Evolutionary conservation across 2,888 invertebrate genomes (phyloP), one percentile per base, ranked within the genome.

Genomic region (Trissolcus brochymenae): DNA sequence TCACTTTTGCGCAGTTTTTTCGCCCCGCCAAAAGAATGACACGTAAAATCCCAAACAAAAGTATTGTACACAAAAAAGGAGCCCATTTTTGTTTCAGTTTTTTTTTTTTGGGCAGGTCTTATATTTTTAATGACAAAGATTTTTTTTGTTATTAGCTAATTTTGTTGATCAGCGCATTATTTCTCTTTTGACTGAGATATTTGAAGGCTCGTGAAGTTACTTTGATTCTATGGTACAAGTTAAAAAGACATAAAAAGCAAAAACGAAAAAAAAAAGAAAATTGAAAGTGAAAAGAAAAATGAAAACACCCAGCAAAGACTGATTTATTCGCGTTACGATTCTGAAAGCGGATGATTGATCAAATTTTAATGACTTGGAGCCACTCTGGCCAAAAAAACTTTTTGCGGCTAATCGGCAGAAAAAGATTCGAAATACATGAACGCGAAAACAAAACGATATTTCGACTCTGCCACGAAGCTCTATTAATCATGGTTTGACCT

Each of bases 401-500:
- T 46, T 68, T 55, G 67, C 67, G 13, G 51, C 43, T 68, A 68
- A 68, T 68, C 61, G 54, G 60, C 55, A 60, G 60, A 60, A 62
- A 70, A 70, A 50, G 50, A 70, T 40, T 19, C 43, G 49, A 49
- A 16, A 49, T 49, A 13, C 43, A 43, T 43, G 43, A 4, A 43
- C n/a, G 11, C 41, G 29, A 19, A 67, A 67, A 56, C 35, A 2
- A 62, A 68, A 68, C 13, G 51, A 59, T 49, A 40, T 17, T 16
- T 13, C 16, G 21, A 25, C 25, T 25, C 25, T 25, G 25, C 25
- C 25, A 11, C 13, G n/a, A 29, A 60, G 60, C 40, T 57, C 62
- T 59, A 72, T 72, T 35, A 72, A 72, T 72, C 72, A 72, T 65
- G 29, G 59, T 59, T 65, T 72, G 72, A 72, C 72, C 72, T 50